Percentiles rank a stretch among this genome's conserved stretches.
These are phyloP conservation scores for Falco biarmicus DNA, from an alignment of 2,797 vertebrate species.

Conservation along the genomic window DNA sequence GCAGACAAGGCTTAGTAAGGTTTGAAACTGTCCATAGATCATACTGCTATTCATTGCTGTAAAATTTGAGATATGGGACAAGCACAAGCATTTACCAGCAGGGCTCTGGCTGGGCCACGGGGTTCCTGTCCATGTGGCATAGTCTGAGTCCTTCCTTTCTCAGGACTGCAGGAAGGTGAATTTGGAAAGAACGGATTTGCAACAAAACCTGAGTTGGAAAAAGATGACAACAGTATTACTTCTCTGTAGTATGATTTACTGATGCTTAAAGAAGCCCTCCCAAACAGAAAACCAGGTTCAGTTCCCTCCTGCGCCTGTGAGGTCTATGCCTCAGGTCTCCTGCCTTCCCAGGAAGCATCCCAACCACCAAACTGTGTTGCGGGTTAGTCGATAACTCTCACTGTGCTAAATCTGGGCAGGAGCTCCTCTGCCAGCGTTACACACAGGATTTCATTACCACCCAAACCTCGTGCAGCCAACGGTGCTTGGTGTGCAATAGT, in stretches of 20 bases:
- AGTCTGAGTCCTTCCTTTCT: background rate
- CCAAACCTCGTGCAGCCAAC: background rate
- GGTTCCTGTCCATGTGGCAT: rapidly evolving
- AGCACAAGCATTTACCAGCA: background rate
- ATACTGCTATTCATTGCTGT: background rate
- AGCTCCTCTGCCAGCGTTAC: background rate
- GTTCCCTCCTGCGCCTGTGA: background rate
- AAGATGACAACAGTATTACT: background rate
- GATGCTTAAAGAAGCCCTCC: background rate
- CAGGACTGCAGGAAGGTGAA: background rate
- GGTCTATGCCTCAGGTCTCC: background rate
- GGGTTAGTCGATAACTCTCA: rapidly evolving
- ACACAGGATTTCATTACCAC: background rate
- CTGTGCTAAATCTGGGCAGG: background rate
- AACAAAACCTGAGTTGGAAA: background rate
- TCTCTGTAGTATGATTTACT: background rate
- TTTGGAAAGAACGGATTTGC: background rate
- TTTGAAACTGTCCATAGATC: background rate
- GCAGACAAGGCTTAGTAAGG: background rate
- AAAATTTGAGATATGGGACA: background rate
- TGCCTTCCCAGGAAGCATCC: background rate
- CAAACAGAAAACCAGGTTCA: background rate
- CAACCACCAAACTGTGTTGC: background rate
- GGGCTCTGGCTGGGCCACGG: background rate
- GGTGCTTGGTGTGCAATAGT: background rate